Evolutionary conservation across 2,797 vertebrate species (phyloP), one percentile per base, ranked within the genome.

Genomic region (Sebastes glaucus): DNA sequence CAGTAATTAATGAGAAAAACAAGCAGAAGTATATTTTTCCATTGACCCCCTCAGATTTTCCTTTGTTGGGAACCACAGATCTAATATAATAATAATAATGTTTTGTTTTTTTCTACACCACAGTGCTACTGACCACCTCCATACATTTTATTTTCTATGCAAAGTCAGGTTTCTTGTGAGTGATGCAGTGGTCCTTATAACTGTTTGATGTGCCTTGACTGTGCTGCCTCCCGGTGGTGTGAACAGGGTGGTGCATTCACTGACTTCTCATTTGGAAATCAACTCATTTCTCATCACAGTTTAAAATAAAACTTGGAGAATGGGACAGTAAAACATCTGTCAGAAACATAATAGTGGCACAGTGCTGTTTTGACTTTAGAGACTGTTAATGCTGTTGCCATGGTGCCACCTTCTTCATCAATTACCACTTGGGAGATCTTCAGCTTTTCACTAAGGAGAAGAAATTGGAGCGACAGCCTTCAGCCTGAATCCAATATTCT

Each of bases 161-260:
- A 88, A 78, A 73, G 71, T 75, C 70, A 28, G 61, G 27, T 35
- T 75, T 73, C 20, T 55, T 56, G 52, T 66, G 16, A 55, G 53
- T 67, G 56, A 32, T 78, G 75, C 74, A 14, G 80, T 62, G 80
- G 25, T 62, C 72, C 52, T 59, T 49, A 49, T 20, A 28, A 13
- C 64, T 57, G 72, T 83, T 78, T 90, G 65, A 67, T 25, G 89
- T 92, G 93, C 93, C 92, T 94, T 90, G 81, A 77, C 14, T 77
- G 78, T 85, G 84, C 85, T 87, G 86, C 84, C 88, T 6, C 87
- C 91, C 73, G 32, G 63, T 94, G 91, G 89, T 67, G 2, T 23
- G 53, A 87, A 74, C 52, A 53, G 3, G 0, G 55, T 30, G 49
- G 80, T 88, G 87, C 86, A 46, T 16, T 53, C 35, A 67, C 77